Evolutionary conservation across 2,797 vertebrate species (phyloP).

Genomic region (Rhinatrema bivittatum): DNA sequence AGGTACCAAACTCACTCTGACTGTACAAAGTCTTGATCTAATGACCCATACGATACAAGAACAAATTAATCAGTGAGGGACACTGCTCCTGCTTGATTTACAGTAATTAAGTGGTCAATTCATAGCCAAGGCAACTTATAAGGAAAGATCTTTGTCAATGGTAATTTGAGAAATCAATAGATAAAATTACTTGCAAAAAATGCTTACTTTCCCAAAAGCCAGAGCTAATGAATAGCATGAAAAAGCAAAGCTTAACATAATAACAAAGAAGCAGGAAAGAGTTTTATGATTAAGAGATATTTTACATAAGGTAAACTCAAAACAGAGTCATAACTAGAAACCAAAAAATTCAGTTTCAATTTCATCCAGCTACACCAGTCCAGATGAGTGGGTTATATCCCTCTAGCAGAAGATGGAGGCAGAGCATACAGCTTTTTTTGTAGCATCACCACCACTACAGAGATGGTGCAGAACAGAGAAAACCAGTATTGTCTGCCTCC

Average conservation of each 20-base stretch:
- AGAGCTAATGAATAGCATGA: slow-evolving; percentile 1
- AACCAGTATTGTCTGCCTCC: too few relatives aligned
- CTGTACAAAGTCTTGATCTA: slow-evolving; percentile 5
- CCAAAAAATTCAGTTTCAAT: too few relatives aligned
- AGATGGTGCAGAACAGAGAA: too few relatives aligned
- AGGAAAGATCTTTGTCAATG: slow-evolving; percentile 18
- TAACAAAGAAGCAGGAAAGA: neutral
- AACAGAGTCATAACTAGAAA: too few relatives aligned
- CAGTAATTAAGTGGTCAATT: slow-evolving; percentile 30
- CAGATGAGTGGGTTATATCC: too few relatives aligned
- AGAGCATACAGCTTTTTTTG: too few relatives aligned
- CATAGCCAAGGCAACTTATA: slow-evolving; percentile 18
- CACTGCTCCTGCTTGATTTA: slow-evolving; percentile 16
- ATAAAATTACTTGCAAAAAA: slow-evolving; percentile 19
- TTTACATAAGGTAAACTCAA: slow-evolving; percentile 20
- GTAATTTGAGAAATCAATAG: slow-evolving; percentile 28
- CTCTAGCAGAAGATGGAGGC: too few relatives aligned
- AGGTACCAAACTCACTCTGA: too few relatives aligned
- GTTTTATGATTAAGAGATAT: slow-evolving; percentile 7
- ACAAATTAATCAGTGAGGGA: slow-evolving; percentile 19
- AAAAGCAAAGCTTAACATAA: slow-evolving; percentile 4
- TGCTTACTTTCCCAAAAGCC: slow-evolving; percentile 9
- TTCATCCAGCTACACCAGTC: too few relatives aligned
- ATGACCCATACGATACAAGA: slow-evolving; percentile 30
- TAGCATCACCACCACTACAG: too few relatives aligned